phyloP scores from a whole-genome alignment of 1,140 invertebrate genomes.

The Heliconius congener region DNA sequence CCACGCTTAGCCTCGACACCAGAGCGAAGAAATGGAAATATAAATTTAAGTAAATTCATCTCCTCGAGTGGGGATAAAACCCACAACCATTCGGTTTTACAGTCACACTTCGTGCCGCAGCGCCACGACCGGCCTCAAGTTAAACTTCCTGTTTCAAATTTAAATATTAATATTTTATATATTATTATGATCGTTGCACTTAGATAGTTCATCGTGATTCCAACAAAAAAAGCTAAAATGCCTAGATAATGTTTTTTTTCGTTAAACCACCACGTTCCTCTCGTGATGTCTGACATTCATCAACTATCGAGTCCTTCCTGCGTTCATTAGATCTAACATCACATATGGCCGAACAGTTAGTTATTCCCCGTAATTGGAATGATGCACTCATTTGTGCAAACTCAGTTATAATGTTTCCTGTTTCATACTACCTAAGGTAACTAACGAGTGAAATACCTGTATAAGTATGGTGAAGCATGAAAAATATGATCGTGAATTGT shows the following conservation, averaged over 20 bases:
- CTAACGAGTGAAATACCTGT: constrained; percentile 16
- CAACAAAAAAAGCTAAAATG: no score
- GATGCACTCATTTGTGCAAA: constrained; percentile 49
- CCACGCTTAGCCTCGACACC: no score
- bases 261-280: constrained; percentile 22
- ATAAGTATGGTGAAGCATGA: constrained; percentile 10
- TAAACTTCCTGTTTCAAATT: no score
- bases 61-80: no score
- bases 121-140: no score
- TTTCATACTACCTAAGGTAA: constrained; percentile 16
- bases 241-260: neutral
- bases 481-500: constrained; percentile 6
- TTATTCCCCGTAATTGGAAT: constrained; percentile 39
- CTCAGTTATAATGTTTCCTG: constrained; percentile 45
- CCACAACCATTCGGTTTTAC: no score
- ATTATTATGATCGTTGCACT: no score
- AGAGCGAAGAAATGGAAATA: no score
- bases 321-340: constrained; percentile 40
- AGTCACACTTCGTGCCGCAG: no score
- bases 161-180: no score
- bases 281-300: neutral
- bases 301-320: constrained; percentile 47
- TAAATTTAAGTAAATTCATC: no score
- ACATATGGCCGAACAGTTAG: constrained; percentile 40
- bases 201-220: no score